Percentiles rank a stretch among this genome's conserved stretches.
These are phyloP conservation scores for Rostratula benghalensis DNA, from an alignment of 2,113 vertebrate genomes.

Conservation along the genomic window DNA sequence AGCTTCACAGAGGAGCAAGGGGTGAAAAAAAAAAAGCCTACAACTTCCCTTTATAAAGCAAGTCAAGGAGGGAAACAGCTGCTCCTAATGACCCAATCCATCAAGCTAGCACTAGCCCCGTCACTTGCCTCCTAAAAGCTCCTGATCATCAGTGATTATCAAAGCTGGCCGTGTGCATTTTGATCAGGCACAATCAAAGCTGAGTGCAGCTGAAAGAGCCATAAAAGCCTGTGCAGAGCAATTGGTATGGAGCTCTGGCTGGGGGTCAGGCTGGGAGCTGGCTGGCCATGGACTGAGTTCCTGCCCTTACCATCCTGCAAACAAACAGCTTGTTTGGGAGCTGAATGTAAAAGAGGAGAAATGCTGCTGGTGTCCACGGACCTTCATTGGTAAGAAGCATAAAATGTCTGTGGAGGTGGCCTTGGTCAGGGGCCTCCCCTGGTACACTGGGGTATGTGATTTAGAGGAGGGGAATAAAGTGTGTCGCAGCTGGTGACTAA, in stretches of 20 bases:
- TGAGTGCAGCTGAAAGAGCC: conserved; percentile 42
- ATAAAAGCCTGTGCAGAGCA: conserved; percentile 43
- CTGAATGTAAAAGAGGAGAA: conserved; percentile 8
- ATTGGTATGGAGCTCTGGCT: conserved; percentile 29
- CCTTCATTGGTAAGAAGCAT: not conserved
- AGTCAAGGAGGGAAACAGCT: conserved; percentile 31
- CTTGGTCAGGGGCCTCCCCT: accelerated
- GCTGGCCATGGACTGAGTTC: not conserved
- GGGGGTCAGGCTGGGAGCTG: conserved; percentile 16
- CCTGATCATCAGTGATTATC: conserved; percentile 59
- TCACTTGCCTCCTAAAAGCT: conserved; percentile 60
- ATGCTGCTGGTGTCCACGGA: accelerated
- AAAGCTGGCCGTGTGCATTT: conserved; percentile 41
- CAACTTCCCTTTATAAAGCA: not conserved
- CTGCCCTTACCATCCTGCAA: not conserved
- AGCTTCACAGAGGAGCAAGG: not conserved
- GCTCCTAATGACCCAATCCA: conserved; percentile 42
- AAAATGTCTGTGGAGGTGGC: not conserved
- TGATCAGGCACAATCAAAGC: conserved; percentile 62
- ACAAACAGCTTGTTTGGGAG: not conserved
- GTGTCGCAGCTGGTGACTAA: not conserved
- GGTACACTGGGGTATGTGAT: accelerated
- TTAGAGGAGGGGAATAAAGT: not conserved
- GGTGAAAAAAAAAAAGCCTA: not conserved
- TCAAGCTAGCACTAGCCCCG: not conserved